phyloP scores from a whole-genome alignment of 2,797 vertebrate genomes.

The Sebastes trivittatus region DNA sequence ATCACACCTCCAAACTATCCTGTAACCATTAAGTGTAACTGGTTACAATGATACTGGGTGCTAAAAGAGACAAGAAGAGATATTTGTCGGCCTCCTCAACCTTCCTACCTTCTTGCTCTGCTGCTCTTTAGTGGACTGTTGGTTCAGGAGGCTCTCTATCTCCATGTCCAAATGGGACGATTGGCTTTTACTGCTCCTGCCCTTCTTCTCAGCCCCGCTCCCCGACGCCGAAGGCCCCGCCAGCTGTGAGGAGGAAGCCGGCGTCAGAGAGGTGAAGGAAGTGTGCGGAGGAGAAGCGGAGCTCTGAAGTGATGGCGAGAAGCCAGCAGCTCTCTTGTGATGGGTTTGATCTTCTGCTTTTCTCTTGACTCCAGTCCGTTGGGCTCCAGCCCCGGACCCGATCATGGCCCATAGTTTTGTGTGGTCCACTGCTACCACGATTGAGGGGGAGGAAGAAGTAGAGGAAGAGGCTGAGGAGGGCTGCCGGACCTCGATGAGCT shows the following conservation, averaged over 20 bases:
- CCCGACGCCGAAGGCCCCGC: conserved; percentile 66
- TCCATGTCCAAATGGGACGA: conserved; percentile 93
- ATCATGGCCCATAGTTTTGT: conserved; percentile 94
- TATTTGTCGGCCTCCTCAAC: background rate
- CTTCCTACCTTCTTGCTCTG: conserved; percentile 92
- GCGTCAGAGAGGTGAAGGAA: conserved; percentile 71
- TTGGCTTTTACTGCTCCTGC: conserved; percentile 79
- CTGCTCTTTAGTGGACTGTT: conserved; percentile 95
- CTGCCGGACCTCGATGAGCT: conserved; percentile 91
- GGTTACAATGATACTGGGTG: background rate
- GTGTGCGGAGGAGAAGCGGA: conserved; percentile 71
- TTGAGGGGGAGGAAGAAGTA: conserved; percentile 78
- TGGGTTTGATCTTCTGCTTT: conserved; percentile 82
- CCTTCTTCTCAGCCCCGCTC: conserved; percentile 86
- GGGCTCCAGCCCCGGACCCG: conserved; percentile 73
- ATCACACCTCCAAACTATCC: background rate
- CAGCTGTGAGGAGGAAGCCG: conserved; percentile 69
- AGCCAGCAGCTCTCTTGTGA: conserved; percentile 69
- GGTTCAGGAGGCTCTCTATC: conserved; percentile 92
- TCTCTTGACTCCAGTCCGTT: conserved; percentile 79
- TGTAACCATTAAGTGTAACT: background rate
- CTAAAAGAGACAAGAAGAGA: background rate
- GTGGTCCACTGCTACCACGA: conserved; percentile 91
- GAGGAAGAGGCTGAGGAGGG: conserved; percentile 77
- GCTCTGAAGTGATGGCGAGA: conserved; percentile 71